Evolutionary conservation across 2,888 invertebrate genomes (phyloP), one percentile per base, ranked within the genome.

Genomic region (Amphipoea lucens): DNA sequence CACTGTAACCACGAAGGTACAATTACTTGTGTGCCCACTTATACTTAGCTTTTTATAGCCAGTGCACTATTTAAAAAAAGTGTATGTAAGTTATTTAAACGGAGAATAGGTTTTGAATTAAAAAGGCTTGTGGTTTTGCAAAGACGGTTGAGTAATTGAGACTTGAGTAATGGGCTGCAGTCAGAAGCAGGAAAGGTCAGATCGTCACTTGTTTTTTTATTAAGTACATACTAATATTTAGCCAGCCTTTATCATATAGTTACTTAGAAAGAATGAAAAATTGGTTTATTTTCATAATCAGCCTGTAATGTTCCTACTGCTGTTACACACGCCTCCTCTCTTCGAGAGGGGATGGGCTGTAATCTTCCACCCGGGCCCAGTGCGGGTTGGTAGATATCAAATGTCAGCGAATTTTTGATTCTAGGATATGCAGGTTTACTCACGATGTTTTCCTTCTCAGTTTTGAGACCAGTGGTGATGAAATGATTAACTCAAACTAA

Each of bases 1-100:
- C 90, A 92, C 83, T 74, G 77, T 70, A 9, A 66, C 87, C 93
- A 86, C 78, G 83, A 82, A 93, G 88, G 88, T 91, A 92, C 84
- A 89, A 92, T 88, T 67, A 75, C 83, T 77, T 60, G 87, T 78
- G 79, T 77, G 78, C 62, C 68, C 70, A 73, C 76, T 54, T 85
- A 77, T 71, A 71, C 60, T 20, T 48, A 36, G 88, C 23, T 75
- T 74, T 88, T 86, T 86, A 74, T 66, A 73, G 48, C 57, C 5
- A 14, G 17, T 14, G 14, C 12, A 17, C 62, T 81, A 60, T 74
- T 74, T 77, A 78, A 74, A 72, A 14, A 77, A 77, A 65, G 0
- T 40, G 4, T 45, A 23, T 62, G 29, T 69, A 36, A 40, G 72
- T 68, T 65, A 74, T 79, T 60, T 60, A 70, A 14, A 83, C 12